Percentiles rank a stretch among this genome's conserved stretches.
Evolutionary conservation across 2,797 vertebrate genomes (phyloP).

Genomic region (Etheostoma nigrum): DNA sequence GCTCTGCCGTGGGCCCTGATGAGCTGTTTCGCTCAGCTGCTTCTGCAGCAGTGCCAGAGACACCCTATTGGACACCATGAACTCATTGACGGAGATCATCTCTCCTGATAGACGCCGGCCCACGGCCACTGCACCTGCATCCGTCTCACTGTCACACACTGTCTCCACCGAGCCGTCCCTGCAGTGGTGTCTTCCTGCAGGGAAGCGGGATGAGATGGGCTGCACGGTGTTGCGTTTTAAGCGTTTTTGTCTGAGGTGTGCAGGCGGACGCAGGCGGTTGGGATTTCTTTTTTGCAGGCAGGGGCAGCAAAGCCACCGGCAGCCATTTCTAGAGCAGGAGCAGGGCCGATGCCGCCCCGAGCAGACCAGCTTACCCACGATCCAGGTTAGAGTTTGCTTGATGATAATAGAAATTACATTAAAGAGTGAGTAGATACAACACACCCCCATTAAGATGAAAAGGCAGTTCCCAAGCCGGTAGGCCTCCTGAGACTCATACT

Average conservation of each 20-base stretch:
- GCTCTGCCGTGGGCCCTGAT: conserved; percentile 85
- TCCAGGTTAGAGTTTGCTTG: conserved; percentile 89
- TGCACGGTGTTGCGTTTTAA: conserved; percentile 83
- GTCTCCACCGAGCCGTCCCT: conserved; percentile 84
- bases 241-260: conserved; percentile 69
- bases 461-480: conserved; percentile 86
- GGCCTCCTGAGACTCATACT: conserved; percentile 82
- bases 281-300: conserved; percentile 68
- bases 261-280: conserved; percentile 49
- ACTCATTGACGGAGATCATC: conserved; percentile 88
- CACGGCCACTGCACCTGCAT: conserved; percentile 69
- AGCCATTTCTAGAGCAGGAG: conserved; percentile 65
- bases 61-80: conserved; percentile 86
- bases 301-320: conserved; percentile 75
- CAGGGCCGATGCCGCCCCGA: conserved; percentile 63
- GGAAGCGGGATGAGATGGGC: conserved; percentile 70
- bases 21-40: conserved; percentile 86
- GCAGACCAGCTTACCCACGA: conserved; percentile 82
- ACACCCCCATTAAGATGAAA: conserved; percentile 88
- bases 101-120: conserved; percentile 85
- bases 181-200: conserved; percentile 67
- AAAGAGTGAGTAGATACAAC: conserved; percentile 89
- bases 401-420: conserved; percentile 89
- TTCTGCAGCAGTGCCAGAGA: conserved; percentile 87
- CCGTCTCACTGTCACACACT: conserved; percentile 85